Conservation (phyloP, 2,888 invertebrate species). For the Entomobrya proxima region DNA sequence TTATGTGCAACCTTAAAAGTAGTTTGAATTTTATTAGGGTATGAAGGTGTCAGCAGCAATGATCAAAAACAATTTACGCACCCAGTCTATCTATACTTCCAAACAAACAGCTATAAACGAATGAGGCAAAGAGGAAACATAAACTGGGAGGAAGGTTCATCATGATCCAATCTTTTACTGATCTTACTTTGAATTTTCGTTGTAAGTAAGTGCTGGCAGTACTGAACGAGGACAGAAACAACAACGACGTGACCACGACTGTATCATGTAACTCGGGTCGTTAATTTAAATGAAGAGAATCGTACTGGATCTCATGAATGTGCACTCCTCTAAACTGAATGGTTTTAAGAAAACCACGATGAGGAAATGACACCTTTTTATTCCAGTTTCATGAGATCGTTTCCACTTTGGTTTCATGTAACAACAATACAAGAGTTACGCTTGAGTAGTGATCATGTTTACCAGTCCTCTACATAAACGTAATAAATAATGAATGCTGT, state of each 20-base stretch:
- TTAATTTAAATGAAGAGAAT: constrained; percentile 10
- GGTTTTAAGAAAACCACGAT: constrained; percentile 11
- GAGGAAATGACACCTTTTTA: constrained; percentile 53
- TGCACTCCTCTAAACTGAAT: too few relatives aligned
- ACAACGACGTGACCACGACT: not conserved
- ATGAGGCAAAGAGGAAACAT: not conserved
- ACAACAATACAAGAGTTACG: not conserved
- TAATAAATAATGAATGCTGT: not conserved
- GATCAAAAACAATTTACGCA: constrained; percentile 33
- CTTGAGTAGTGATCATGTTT: not conserved
- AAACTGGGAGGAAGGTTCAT: not conserved
- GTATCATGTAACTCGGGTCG: constrained; percentile 4
- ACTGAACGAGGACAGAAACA: not conserved
- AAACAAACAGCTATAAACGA: not conserved
- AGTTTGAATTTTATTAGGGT: constrained; percentile 35
- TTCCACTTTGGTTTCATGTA: not conserved
- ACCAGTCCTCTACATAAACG: not conserved
- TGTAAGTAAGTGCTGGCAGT: too few relatives aligned
- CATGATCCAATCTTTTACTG: constrained; percentile 1
- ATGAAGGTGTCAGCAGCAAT: constrained; percentile 35
- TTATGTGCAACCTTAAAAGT: constrained; percentile 60
- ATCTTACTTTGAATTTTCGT: not conserved
- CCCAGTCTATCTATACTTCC: not conserved
- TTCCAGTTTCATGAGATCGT: not conserved
- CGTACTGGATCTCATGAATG: too few relatives aligned